Evolutionary conservation across 2,888 invertebrate species (phyloP).

Genomic region (Diarsia mendica): DNA sequence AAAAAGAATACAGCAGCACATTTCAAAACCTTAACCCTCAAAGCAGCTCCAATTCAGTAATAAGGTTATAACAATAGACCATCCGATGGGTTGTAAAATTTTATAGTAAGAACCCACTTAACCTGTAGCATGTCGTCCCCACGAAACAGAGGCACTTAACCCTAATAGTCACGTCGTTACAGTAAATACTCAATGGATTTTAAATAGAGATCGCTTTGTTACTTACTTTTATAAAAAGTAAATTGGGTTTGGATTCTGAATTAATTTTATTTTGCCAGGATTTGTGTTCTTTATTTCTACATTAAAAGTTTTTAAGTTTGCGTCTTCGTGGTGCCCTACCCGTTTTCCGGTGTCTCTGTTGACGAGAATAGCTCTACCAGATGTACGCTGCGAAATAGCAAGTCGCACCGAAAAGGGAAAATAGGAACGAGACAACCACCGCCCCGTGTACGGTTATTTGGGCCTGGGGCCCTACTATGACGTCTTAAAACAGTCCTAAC

Average conservation of each 20-base stretch:
- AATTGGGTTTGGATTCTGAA: neutral
- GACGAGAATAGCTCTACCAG: too few relatives aligned
- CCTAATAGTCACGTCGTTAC: slow-evolving; percentile 79
- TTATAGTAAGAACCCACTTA: slow-evolving; percentile 83
- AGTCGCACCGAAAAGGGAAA: too few relatives aligned
- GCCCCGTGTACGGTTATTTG: too few relatives aligned
- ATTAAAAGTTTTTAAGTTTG: too few relatives aligned
- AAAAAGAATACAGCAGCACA: neutral
- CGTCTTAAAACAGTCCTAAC: too few relatives aligned
- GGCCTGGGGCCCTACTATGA: too few relatives aligned
- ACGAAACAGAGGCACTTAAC: slow-evolving; percentile 78
- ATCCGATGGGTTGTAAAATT: slow-evolving; percentile 78
- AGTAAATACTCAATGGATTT: slow-evolving; percentile 83
- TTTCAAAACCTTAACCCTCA: slow-evolving; percentile 26
- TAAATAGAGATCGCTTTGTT: slow-evolving; percentile 59
- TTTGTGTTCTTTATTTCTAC: neutral
- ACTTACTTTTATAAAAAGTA: slow-evolving; percentile 8
- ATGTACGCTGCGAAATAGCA: too few relatives aligned
- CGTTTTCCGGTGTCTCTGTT: too few relatives aligned
- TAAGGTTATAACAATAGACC: slow-evolving; percentile 71
- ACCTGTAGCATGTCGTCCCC: slow-evolving; percentile 75
- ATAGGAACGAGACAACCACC: too few relatives aligned
- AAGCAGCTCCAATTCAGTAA: slow-evolving; percentile 62
- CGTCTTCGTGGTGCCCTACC: too few relatives aligned
- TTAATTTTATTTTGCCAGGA: neutral